phyloP scores from a whole-genome alignment of 1,140 invertebrate genomes.

The Sinella curviseta region DNA sequence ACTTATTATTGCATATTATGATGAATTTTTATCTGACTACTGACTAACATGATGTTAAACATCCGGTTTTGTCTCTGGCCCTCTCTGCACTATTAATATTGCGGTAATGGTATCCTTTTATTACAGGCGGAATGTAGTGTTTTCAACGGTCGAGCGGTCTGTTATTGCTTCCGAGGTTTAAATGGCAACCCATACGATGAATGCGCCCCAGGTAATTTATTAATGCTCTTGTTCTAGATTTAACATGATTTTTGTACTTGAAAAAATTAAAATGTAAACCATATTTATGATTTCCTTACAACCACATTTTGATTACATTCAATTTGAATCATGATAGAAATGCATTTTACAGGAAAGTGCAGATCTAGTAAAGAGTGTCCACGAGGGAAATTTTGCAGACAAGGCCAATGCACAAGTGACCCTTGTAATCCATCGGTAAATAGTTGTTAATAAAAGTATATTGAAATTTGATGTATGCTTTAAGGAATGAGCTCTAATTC shows the following conservation, averaged over 20 bases:
- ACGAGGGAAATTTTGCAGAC: constrained; percentile 18
- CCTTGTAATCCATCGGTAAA: constrained; percentile 24
- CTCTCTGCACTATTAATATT: no score
- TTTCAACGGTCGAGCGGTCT: constrained; percentile 1
- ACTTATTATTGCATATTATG: no score
- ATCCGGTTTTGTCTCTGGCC: no score
- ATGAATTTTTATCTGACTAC: no score
- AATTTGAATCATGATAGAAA: neutral
- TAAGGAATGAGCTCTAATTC: no score
- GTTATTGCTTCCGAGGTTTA: constrained; percentile 20
- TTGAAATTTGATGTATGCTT: no score
- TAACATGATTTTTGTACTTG: neutral
- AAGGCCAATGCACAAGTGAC: constrained; percentile 20
- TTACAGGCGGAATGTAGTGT: constrained; percentile 22
- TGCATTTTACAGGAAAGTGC: neutral
- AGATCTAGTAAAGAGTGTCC: constrained; percentile 9
- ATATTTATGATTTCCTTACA: no score
- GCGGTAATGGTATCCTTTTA: no score
- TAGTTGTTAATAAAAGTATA: no score
- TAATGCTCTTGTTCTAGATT: no score
- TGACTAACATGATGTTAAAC: no score
- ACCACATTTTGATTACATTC: no score
- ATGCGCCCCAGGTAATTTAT: constrained; percentile 7
- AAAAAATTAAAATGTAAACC: neutral
- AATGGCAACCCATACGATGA: constrained; percentile 22